Base-by-base conservation (phyloP, 2,113 vertebrate genomes). In the Climacteris rufus region DNA sequence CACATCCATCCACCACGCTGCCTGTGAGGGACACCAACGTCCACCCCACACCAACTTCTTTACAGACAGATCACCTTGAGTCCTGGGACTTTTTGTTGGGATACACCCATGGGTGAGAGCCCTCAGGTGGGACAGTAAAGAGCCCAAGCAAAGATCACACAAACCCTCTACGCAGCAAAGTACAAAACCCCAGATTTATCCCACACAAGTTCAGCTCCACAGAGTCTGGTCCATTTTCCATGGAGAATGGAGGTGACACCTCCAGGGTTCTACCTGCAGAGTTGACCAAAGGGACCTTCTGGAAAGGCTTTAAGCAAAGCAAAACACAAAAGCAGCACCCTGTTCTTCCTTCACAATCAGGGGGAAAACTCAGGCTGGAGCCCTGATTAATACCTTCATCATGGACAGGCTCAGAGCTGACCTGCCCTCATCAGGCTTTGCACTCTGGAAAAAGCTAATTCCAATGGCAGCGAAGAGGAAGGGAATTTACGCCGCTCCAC, bases 1-100 rank as follows among this genome's bases (percentile, higher is more conserved):
- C 52, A 12, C 3, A 0, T 23, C 44, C 64, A 13, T 18, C 21
- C 47, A 39, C 18, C 64, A 27, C 2, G 0, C 27, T 30, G 42
- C 31, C 66, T 0, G 0, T 27, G 24, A 6, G 4, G 57, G n/a
- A 44, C 9, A 39, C 11, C 77, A 44, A 7, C 21, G 10, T 10
- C 25, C 35, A 27, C 9, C 57, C 45, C 66, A 33, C 20, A 12
- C 2, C 3, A 19, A 28, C 50, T 23, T 10, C 6, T 70, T 37
- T 19, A n/a, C 33, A 66, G 50, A 42, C 11, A 75, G 45, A 21
- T 31, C 35, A 21, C 52, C 23, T 18, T 16, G 4, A 8, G 16
- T 54, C 11, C 42, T 4, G 0, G 28, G 27, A 57, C 25, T 6
- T 66, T 50, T 42, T 4, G 22, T 1, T 68, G 33, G 44, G 27